Conservation (phyloP, 2,113 vertebrate species). For the Tympanuchus pallidicinctus region DNA sequence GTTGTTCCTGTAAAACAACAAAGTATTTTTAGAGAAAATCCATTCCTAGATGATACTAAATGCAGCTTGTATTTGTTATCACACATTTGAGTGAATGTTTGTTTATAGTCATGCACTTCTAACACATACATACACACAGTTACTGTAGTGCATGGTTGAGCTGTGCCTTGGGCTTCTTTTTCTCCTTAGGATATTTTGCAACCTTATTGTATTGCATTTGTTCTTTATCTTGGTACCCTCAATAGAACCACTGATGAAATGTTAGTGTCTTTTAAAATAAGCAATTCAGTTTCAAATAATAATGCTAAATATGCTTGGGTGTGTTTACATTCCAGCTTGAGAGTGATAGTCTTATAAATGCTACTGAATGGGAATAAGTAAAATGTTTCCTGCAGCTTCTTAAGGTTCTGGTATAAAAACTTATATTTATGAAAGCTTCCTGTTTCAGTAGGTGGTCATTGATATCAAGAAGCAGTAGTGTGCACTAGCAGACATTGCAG, state of each 20-base stretch:
- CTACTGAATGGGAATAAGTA: background rate
- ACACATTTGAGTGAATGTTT: fast-evolving
- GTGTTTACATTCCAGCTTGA: background rate
- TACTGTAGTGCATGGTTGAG: background rate
- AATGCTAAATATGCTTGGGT: background rate
- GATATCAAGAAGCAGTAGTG: background rate
- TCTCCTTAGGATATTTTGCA: background rate
- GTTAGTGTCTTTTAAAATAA: background rate
- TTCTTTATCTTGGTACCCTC: background rate
- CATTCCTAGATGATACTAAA: background rate
- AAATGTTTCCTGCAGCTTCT: background rate
- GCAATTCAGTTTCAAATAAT: background rate
- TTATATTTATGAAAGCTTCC: background rate
- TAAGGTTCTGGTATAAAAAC: background rate
- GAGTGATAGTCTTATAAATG: background rate
- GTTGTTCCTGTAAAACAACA: background rate
- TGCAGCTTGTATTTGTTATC: fast-evolving
- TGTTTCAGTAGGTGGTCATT: background rate
- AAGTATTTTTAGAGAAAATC: background rate
- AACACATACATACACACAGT: background rate
- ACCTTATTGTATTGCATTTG: background rate
- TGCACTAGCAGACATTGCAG: background rate
- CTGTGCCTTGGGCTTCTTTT: background rate
- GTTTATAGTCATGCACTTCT: background rate
- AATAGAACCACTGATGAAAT: background rate